Evolutionary conservation across 1,140 invertebrate species (phyloP).

Genomic region (Philopotamus ludificatus): DNA sequence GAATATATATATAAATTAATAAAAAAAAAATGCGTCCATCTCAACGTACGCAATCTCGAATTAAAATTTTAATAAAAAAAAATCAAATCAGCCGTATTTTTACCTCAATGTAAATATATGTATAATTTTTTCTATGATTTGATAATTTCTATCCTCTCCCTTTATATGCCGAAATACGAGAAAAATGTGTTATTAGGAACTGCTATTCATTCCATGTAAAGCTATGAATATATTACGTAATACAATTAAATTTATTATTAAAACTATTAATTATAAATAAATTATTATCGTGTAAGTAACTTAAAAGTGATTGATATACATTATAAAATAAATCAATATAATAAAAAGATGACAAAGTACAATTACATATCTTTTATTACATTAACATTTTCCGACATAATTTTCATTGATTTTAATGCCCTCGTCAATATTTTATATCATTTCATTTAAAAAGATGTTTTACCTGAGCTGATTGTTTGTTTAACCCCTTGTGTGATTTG

Average conservation of each 20-base stretch:
- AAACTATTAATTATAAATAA: constrained; percentile 38
- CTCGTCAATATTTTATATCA: too few species aligned
- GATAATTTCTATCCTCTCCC: too few species aligned
- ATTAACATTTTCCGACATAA: too few species aligned
- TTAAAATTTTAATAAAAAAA: too few species aligned
- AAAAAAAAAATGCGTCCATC: background rate
- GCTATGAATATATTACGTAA: constrained; percentile 39
- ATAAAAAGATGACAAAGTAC: constrained; percentile 39
- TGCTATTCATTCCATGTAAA: constrained; percentile 42
- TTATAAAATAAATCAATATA: constrained; percentile 41
- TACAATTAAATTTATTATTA: constrained; percentile 22
- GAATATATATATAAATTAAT: constrained; percentile 1
- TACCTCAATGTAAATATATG: too few species aligned
- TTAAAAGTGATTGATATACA: constrained; percentile 43
- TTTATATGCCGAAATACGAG: background rate
- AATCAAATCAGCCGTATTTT: too few species aligned
- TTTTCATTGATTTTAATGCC: too few species aligned
- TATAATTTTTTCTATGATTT: too few species aligned
- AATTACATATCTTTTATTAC: constrained; percentile 18
- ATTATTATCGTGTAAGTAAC: constrained; percentile 43
- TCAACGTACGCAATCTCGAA: background rate
- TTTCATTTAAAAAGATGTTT: too few species aligned
- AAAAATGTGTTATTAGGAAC: constrained; percentile 12
- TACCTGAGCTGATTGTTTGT: too few species aligned
- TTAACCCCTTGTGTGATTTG: too few species aligned